A percentile compares a stretch with the other conserved stretches of the same genome.
phyloP scores from a whole-genome alignment of 2,113 vertebrate species.

The Hylia prasina region DNA sequence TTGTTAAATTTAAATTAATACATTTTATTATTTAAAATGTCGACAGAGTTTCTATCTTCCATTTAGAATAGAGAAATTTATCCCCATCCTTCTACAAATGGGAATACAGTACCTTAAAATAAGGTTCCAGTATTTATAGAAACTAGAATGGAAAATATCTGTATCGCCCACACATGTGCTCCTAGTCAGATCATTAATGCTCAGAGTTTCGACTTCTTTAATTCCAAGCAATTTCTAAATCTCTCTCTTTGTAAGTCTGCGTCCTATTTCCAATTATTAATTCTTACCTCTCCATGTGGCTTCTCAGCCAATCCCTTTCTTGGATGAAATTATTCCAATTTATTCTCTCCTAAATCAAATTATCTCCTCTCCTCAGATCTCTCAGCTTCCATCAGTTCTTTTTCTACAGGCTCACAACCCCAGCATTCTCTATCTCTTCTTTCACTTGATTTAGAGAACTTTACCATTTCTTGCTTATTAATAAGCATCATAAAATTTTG shows the following conservation, averaged over 20 bases:
- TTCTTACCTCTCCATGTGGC: neutral
- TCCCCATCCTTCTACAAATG: neutral
- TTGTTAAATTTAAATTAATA: neutral
- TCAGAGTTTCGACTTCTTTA: neutral
- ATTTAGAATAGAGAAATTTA: neutral
- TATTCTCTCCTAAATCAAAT: constrained; percentile 13
- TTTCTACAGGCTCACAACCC: neutral
- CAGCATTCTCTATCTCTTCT: neutral
- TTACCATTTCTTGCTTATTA: neutral
- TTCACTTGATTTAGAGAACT: neutral
- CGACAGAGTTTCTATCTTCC: neutral
- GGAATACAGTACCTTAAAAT: neutral
- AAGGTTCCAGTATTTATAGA: neutral
- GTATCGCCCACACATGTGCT: neutral
- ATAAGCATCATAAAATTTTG: neutral
- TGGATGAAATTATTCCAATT: neutral
- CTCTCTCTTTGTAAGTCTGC: neutral
- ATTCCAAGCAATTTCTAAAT: constrained; percentile 3
- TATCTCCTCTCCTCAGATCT: neutral
- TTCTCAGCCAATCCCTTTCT: neutral
- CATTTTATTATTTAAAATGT: neutral
- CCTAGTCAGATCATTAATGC: neutral
- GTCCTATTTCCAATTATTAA: neutral
- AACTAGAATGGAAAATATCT: neutral
- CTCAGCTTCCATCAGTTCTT: neutral